Conservation (phyloP, 2,888 invertebrate genomes). For the Chaetogeoica ovagalla region DNA sequence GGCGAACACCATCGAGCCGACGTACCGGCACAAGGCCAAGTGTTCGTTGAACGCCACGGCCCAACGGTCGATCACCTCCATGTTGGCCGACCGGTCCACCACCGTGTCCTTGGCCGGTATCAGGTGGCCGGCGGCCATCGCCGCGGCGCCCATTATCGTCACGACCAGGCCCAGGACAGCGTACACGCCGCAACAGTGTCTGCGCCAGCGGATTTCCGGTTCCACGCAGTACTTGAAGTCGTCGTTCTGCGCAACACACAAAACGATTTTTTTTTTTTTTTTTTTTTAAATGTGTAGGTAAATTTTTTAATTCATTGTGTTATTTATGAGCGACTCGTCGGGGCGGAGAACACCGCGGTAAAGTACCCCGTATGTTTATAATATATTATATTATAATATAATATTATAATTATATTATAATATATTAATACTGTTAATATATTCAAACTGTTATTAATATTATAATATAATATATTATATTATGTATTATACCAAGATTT, state of each 20-base stretch:
- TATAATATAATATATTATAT: too few relatives aligned
- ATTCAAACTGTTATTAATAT: too few relatives aligned
- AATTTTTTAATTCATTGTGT: too few relatives aligned
- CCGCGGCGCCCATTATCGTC: neutral
- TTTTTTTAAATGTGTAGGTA: too few relatives aligned
- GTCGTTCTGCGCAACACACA: slow-evolving; percentile 23
- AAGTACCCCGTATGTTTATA: too few relatives aligned
- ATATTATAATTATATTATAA: too few relatives aligned
- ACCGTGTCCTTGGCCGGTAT: slow-evolving; percentile 32
- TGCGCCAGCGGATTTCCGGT: slow-evolving; percentile 25
- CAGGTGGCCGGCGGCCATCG: slow-evolving; percentile 33
- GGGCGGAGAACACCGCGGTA: too few relatives aligned
- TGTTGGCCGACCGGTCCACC: slow-evolving; percentile 3
- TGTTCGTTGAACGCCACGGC: slow-evolving; percentile 28
- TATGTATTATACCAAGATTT: too few relatives aligned
- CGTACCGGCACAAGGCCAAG: slow-evolving; percentile 28
- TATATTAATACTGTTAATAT: too few relatives aligned
- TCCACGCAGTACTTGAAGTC: slow-evolving; percentile 41
- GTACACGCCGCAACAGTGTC: slow-evolving; percentile 20
- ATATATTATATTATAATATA: too few relatives aligned
- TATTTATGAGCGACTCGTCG: too few relatives aligned
- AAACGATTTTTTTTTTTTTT: too few relatives aligned
- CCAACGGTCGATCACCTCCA: slow-evolving; percentile 35
- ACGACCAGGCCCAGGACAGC: slow-evolving; percentile 4
- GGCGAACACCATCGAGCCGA: slow-evolving; percentile 32